Evolutionary conservation across 2,797 vertebrate genomes (phyloP), one percentile per base, ranked within the genome.

Genomic region (Anolis apletophallus): DNA sequence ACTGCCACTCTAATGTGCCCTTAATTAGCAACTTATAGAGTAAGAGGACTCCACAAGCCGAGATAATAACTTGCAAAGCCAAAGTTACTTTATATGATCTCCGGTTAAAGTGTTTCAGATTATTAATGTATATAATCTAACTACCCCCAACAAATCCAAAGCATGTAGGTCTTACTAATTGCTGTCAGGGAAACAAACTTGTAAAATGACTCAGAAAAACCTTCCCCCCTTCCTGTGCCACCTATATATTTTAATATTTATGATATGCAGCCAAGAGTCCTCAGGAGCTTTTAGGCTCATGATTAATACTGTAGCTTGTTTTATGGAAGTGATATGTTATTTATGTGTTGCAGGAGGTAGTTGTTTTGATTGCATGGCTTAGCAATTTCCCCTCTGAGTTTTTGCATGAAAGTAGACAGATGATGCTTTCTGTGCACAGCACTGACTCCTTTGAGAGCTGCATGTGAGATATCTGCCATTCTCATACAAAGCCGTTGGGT

Each of bases 11-110:
- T 92, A 88, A 90, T 75, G 87, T 87, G 76, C 74, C 88, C 92
- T 88, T 95, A 94, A 95, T 96, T 95, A 95, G 93, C 90, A 91
- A 88, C 85, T 90, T 83, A 81, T 69, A 88, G 90, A 81, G 61
- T 75, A 75, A 46, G 50, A 11, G 83, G 86, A 67, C 92, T 92
- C 93, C 91, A 83, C 83, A 89, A 93, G 83, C 52, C 76, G 72
- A 64, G 61, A 57, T 86, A 64, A 92, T 88, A n/a, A 21, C 68
- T 91, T 90, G 90, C 83, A 88, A 84, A 85, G 91, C 83, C 80
- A 83, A 90, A 93, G 86, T 93, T 85, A 90, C 87, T 90, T 94
- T 91, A 90, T 92, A 85, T 54, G 84, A 87, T 87, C 84, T 88
- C 77, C 83, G 67, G 86, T 91, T 93, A 94, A 92, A 85, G 64